Evolutionary conservation across 2,113 vertebrate species (phyloP).

Genomic region (Rhodinocichla rosea): DNA sequence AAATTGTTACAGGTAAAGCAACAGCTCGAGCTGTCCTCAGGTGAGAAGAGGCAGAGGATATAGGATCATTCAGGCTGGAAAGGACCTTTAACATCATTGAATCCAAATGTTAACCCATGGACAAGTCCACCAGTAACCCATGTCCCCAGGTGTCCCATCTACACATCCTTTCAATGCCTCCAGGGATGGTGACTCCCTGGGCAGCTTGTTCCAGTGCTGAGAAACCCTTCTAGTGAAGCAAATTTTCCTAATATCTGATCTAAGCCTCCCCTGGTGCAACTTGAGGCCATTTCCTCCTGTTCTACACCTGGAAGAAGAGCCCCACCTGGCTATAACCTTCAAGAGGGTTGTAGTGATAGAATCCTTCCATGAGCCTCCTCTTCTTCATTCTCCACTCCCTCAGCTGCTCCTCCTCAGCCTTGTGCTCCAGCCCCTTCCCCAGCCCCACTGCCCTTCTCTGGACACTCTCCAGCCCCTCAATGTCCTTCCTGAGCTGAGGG

Average conservation of each 20-base stretch:
- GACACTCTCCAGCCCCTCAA: not conserved
- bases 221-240: not conserved
- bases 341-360: not conserved
- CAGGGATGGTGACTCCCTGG: not conserved
- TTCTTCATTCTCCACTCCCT: not conserved
- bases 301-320: not conserved
- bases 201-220: not conserved
- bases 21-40: not conserved
- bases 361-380: not conserved
- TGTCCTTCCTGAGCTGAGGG: not conserved
- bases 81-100: not conserved
- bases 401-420: fast-evolving
- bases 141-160: not conserved
- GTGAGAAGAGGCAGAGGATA: not conserved
- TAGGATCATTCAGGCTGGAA: not conserved
- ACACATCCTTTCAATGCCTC: fast-evolving
- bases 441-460: not conserved
- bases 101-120: not conserved
- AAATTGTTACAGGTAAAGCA: not conserved
- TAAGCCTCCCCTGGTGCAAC: not conserved
- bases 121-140: not conserved
- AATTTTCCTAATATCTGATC: not conserved
- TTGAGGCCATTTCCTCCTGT: not conserved
- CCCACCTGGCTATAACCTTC: not conserved
- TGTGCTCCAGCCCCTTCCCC: not conserved